Percentiles rank a stretch among this genome's conserved stretches.
Evolutionary conservation across 2,888 invertebrate genomes (phyloP).

Genomic region (Epinotia brunnichana): DNA sequence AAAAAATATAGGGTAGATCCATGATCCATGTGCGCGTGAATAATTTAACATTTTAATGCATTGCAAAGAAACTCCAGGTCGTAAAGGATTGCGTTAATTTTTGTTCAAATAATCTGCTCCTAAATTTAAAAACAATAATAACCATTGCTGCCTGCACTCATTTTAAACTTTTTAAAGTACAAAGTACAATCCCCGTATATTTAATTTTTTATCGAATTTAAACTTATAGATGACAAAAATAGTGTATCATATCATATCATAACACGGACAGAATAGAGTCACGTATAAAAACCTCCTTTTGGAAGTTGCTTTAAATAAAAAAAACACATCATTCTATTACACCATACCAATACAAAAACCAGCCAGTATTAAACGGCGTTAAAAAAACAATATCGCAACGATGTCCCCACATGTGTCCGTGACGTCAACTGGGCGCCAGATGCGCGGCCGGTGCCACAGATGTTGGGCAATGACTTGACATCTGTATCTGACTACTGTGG

Average conservation of each 20-base stretch:
- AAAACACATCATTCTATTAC: neutral
- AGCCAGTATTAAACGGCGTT: slow-evolving; percentile 54
- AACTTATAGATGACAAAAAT: no score
- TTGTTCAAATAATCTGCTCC: no score
- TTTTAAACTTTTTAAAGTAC: no score
- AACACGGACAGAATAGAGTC: neutral
- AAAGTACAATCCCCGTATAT: no score
- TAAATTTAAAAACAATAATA: no score
- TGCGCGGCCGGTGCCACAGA: slow-evolving; percentile 56
- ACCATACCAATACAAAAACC: slow-evolving; percentile 54
- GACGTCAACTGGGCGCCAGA: slow-evolving; percentile 76
- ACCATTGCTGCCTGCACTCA: no score
- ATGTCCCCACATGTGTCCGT: slow-evolving; percentile 75
- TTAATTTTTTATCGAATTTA: no score
- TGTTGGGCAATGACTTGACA: slow-evolving; percentile 67
- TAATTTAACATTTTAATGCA: slow-evolving; percentile 3
- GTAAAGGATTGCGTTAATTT: neutral
- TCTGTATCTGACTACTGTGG: slow-evolving; percentile 61
- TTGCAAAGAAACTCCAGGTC: neutral
- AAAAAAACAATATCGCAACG: slow-evolving; percentile 42
- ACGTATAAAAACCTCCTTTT: neutral
- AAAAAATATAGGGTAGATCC: slow-evolving; percentile 13
- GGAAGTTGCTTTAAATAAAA: neutral
- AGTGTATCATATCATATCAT: neutral
- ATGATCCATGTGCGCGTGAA: neutral